phyloP scores from a whole-genome alignment of 92 coral and sea anemone species.

The Epizoanthus rinbou region DNA sequence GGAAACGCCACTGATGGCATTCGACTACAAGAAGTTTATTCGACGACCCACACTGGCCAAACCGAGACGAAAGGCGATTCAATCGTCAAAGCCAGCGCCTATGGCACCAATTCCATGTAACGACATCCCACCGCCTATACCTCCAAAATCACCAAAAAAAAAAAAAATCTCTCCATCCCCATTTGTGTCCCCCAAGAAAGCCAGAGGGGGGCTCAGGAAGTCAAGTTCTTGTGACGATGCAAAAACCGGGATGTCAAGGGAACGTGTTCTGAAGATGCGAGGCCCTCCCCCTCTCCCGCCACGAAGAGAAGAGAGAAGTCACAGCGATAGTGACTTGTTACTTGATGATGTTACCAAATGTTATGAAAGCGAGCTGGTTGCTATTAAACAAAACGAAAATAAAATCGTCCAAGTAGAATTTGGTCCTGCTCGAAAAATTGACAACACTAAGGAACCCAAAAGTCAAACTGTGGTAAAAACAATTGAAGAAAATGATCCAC shows the following conservation, averaged over 20 bases:
- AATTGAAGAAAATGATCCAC: no score
- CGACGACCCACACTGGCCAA: conserved; percentile 25
- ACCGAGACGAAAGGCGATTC: conserved; percentile 17
- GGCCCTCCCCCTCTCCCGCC: conserved; percentile 43
- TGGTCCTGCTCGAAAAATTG: neutral
- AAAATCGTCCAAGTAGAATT: neutral
- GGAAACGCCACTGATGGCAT: conserved; percentile 38
- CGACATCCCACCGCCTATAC: conserved; percentile 34
- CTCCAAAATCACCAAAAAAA: conserved; percentile 42
- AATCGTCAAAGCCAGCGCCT: neutral
- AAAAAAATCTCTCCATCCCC: conserved; percentile 21
- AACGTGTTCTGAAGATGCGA: neutral
- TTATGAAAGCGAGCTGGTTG: neutral
- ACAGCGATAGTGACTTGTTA: conserved; percentile 18
- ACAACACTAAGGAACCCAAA: neutral
- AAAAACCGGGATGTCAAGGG: neutral
- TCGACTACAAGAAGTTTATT: conserved; percentile 35
- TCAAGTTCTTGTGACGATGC: conserved; percentile 17
- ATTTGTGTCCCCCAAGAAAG: conserved; percentile 21
- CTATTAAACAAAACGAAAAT: neutral
- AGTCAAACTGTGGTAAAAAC: neutral
- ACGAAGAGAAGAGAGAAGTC: conserved; percentile 8
- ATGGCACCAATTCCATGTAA: neutral
- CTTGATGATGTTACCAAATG: neutral
- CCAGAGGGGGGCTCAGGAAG: neutral